Evolutionary conservation across 2,113 vertebrate genomes (phyloP), one percentile per base, ranked within the genome.

Genomic region (Xyliphius kryptos): DNA sequence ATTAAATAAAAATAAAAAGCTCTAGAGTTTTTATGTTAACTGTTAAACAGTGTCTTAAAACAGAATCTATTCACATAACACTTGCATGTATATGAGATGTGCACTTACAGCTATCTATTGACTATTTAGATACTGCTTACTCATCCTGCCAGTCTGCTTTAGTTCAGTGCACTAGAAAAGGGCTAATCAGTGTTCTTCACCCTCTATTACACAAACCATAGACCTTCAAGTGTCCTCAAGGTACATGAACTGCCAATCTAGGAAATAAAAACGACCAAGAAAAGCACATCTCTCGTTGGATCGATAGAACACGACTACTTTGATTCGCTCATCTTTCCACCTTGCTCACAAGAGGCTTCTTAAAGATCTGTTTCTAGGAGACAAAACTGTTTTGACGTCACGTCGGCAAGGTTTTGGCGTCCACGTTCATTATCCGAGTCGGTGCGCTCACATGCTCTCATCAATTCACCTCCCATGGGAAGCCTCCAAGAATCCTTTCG

Each of bases 361-460:
- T n/a, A 46, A 46, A 46, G 43, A 46, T 46, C 43, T n/a, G 43
- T 15, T 46, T 46, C 43, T 2, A 46, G 14, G 12, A 14, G 14
- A 46, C 43, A n/a, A 15, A 46, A 15, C 12, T n/a, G 13, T 41
- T 15, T 46, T 15, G 43, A 46, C 43, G 43, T 46, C 43, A 46
- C 14, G 14, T 14, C 13, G 43, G 6, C 6, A 13, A 2, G n/a
- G 6, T n/a, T 46, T 13, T 6, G 11, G 15, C 43, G 14, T n/a
- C 21, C 26, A 13, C 13, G 50, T n/a, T 53, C 50, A 32, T 53
- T 26, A 53, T 53, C 49, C 10, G 20, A 51, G 49, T 51, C 49
- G 4, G 9, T 10, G 49, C 20, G 20, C 14, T 9, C 20, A 6
- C 21, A 22, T 20, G 21, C 43, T n/a, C 43, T 46, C 43, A 46